Evolutionary conservation across 2,113 vertebrate species (phyloP), one percentile per base, ranked within the genome.

Genomic region (Sphyrna mokarran): DNA sequence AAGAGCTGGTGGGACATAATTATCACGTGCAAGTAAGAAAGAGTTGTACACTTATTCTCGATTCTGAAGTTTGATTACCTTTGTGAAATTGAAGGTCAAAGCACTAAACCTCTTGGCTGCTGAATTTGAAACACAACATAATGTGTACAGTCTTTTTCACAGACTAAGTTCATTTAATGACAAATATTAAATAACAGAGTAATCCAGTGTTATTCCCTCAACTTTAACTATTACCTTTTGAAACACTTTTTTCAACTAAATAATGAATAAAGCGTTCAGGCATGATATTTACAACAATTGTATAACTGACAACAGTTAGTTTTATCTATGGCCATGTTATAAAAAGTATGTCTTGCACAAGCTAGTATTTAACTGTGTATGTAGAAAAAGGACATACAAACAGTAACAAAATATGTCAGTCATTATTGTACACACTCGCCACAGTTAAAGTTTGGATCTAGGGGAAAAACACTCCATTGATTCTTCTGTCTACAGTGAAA

Each of bases 211-310:
- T 69, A 40, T 94, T 94, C 33, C 68, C 7, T 43, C 37, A 95
- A 48, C 66, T 72, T 95, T 43, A 76, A 95, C 69, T 95, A 72
- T 72, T 95, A 95, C 37, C 40, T 33, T 95, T 72, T 20, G 20
- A 14, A 70, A 72, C 94, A 95, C 40, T 69, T 94, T 69, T 13
- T 94, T 37, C 22, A 29, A 33, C 40, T 95, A 61, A 83, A 20
- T 80, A 72, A 70, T 29, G 48, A 72, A 69, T 54, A 72, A 95
- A 54, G 40, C 72, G 68, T 95, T 70, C 94, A 95, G 94, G 68
- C 68, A 72, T 54, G 43, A 95, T 95, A 95, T 95, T 95, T 72
- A 95, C 69, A 95, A 94, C 91, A 94, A 94, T 94, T 43, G 20
- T 40, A 94, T 94, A 94, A 72, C 68, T 72, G 94, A 23, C 68